Evolutionary conservation across 2,113 vertebrate genomes (phyloP).

Genomic region (Otocyon megalotis): DNA sequence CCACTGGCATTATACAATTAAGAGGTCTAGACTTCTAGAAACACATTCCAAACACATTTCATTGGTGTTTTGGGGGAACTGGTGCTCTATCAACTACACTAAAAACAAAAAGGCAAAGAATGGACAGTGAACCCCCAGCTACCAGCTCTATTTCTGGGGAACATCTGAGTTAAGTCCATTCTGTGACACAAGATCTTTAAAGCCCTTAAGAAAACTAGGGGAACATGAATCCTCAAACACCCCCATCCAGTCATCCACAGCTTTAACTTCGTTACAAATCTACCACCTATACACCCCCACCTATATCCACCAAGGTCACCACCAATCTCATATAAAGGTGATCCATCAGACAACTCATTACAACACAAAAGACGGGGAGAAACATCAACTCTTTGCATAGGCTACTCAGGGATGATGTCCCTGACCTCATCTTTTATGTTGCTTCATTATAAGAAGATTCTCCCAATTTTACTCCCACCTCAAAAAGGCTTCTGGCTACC

Average conservation of each 20-base stretch:
- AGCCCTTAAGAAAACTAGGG: neutral
- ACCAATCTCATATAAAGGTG: neutral
- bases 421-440: neutral
- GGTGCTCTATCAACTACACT: neutral
- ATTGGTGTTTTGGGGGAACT: neutral
- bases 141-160: neutral
- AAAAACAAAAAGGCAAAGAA: constrained; percentile 51
- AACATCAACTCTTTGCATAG: neutral
- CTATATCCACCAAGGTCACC: neutral
- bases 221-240: neutral
- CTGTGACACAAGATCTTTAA: neutral
- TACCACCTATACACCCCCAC: neutral
- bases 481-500: constrained; percentile 50
- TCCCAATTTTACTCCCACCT: constrained; percentile 36
- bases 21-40: constrained; percentile 25
- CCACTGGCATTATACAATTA: neutral
- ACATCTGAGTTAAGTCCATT: neutral
- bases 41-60: neutral
- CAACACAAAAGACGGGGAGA: neutral
- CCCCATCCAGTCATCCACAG: neutral
- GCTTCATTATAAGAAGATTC: neutral
- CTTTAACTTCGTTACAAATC: neutral
- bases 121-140: neutral
- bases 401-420: neutral
- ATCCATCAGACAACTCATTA: neutral